These are phyloP conservation scores for Diabrotica virgifera DNA, from an alignment of 1,140 invertebrate genomes.

Conservation along the genomic window DNA sequence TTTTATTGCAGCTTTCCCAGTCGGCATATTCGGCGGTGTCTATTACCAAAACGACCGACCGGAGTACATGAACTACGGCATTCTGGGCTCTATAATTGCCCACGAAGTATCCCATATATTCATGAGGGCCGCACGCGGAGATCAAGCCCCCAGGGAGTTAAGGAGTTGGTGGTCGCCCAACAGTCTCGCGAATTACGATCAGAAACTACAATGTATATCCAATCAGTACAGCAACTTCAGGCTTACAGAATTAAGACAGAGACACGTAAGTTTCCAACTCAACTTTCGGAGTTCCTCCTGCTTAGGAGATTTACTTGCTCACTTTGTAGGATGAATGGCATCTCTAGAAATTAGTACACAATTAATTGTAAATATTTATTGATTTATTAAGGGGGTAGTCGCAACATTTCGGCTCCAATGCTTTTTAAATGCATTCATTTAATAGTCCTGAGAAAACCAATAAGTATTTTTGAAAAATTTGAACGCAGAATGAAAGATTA, in stretches of 20 bases:
- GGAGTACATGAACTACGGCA: conserved; percentile 88
- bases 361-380: no score
- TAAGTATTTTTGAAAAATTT: no score
- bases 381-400: no score
- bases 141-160: conserved; percentile 19
- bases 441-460: no score
- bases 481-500: no score
- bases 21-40: conserved; percentile 84
- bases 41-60: conserved; percentile 83
- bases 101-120: conserved; percentile 84
- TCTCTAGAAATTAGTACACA: no score
- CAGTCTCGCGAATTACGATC: conserved; percentile 33
- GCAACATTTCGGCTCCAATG: no score
- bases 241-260: conserved; percentile 21
- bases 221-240: conserved; percentile 32
- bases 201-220: conserved; percentile 35
- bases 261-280: conserved; percentile 10
- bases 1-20: conserved; percentile 72
- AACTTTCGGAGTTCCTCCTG: background rate
- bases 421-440: no score
- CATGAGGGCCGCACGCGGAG: conserved; percentile 24
- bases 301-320: no score
- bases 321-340: no score
- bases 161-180: conserved; percentile 34
- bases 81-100: conserved; percentile 89